Evolutionary conservation across 2,113 vertebrate genomes (phyloP), one percentile per base, ranked within the genome.

Genomic region (Clarias gariepinus): DNA sequence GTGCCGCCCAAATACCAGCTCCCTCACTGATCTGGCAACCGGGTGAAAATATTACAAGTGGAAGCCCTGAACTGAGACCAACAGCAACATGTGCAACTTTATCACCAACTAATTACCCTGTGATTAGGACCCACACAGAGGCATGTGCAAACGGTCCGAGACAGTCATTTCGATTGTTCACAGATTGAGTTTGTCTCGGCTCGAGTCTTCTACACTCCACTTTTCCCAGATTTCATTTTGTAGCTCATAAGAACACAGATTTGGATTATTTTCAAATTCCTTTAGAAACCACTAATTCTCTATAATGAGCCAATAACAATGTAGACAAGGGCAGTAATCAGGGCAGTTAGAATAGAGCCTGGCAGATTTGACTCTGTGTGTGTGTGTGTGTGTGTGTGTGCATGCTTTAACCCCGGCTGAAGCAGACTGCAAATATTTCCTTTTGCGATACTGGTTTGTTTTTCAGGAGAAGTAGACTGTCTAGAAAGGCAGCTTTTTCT

Each of bases 401-500:
- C 30, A 58, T 53, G 63, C 33, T 74, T 79, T 53, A 71, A 33
- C 21, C 53, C 58, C 58, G 60, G 47, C 82, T 89, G 84, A 80
- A 92, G 89, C 89, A 85, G 81, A 90, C 84, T 85, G 91, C 90
- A 90, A 90, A 83, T 82, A 55, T 88, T 88, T 88, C 61, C 55
- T 63, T 86, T 57, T 57, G n/a, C 60, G 82, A 87, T 81, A 81
- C 57, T 47, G 57, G 52, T 36, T 85, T 88, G 57, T 79, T 88
- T 47, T 85, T 80, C n/a, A 6, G 36, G 58, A 36, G 55, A 25
- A 87, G 77, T 30, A 19, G 68, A 68, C 5, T 19, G 79, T 83
- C 36, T 85, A 81, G 2, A 41, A 89, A 36, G 58, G 52, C 58
- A 68, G n/a, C 33, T 30, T 74, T 83, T 80, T 66, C 57, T 11